Conservation (phyloP, 2,113 vertebrate species). For the Amblyopsis rosae region DNA sequence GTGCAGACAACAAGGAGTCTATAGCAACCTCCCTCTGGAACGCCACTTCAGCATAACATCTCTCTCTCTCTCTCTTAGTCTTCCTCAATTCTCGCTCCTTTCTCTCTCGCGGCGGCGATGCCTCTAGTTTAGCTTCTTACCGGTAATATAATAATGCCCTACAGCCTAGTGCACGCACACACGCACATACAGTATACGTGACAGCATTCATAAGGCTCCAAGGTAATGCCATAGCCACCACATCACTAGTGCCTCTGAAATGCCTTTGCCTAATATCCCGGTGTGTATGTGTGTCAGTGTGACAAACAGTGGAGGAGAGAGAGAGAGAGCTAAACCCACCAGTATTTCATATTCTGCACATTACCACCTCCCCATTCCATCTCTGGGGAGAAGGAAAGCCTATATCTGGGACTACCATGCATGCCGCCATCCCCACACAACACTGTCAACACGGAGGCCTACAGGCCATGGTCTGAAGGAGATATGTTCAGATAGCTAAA, state of each 20-base stretch:
- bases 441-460: too few relatives aligned
- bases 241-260: neutral
- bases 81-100: neutral
- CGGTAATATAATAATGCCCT: neutral
- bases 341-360: neutral
- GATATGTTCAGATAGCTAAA: too few relatives aligned
- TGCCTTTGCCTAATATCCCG: neutral
- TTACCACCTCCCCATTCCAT: neutral
- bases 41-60: neutral
- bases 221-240: neutral
- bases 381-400: neutral
- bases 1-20: conserved; percentile 19
- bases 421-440: too few relatives aligned
- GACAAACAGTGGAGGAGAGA: neutral
- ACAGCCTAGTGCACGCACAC: neutral
- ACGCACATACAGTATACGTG: neutral
- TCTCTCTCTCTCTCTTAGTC: neutral
- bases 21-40: conserved; percentile 11
- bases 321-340: neutral
- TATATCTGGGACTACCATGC: neutral
- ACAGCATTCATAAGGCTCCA: neutral
- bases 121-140: neutral
- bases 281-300: neutral
- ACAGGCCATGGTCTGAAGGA: too few relatives aligned
- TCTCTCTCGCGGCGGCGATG: neutral